Evolutionary conservation across 2,888 invertebrate species (phyloP), one percentile per base, ranked within the genome.

Genomic region (Mylabris sibirica): DNA sequence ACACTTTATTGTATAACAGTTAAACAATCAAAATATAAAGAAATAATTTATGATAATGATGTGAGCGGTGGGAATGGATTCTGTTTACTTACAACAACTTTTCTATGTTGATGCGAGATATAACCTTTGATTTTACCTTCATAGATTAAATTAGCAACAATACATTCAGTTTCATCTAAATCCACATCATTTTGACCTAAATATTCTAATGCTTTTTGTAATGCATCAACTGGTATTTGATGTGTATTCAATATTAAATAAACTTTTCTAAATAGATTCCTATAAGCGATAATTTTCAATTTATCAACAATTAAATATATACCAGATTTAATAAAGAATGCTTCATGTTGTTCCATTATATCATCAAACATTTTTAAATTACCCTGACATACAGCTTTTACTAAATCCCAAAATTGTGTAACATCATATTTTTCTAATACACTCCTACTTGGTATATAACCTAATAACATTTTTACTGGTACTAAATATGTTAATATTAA

Each of bases 121-220:
- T 99, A 99, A 0, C 99, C 99, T 84, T 98, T 98, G 77, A 99
- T 96, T 87, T 97, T 98, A 26, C 96, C 96, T 85, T 98, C 97
- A 81, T 91, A 96, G 78, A 99, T 99, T 65, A 99, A 89, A 87
- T 98, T 99, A 1, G 98, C 97, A 3, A 99, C 91, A 78, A 99
- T 95, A 85, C 99, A 99, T 78, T 97, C 95, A 0, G 97, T 95
- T 84, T 99, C 98, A 83, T 98, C 98, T 76, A 93, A 88, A 82
- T 97, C 96, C 2, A 97, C 93, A 80, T 97, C 96, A 41, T 90
- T 91, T 72, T 93, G 90, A 9, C 95, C 94, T 80, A 94, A 91
- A 83, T 92, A 90, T 79, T 92, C 90, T 67, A 99, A 85, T 0
- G 97, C 97, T 3, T 90, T 89, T 77, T 96, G 90, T 78, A 99